These are phyloP conservation scores for Agriotes lineatus DNA, from an alignment of 2,888 invertebrate species.

Conservation along the genomic window DNA sequence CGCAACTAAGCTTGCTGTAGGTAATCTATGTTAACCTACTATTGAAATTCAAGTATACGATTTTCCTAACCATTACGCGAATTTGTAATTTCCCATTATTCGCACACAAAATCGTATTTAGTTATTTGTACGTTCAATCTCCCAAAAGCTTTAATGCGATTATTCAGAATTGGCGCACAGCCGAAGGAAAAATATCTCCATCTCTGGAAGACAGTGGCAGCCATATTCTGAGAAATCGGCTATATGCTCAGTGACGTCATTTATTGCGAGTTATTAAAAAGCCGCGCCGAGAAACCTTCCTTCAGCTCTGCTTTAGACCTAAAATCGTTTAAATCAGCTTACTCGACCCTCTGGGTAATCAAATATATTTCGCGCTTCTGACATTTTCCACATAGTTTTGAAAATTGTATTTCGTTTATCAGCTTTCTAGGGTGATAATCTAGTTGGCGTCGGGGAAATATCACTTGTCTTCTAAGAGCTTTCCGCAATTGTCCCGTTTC, in stretches of 20 bases:
- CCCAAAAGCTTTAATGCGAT: neutral
- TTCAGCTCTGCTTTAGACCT: constrained; percentile 52
- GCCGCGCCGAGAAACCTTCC: constrained; percentile 49
- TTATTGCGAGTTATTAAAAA: constrained; percentile 61
- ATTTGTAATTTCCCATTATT: no score
- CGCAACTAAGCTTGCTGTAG: no score
- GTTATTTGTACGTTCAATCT: no score
- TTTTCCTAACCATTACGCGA: no score
- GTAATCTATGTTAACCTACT: no score
- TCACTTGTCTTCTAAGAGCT: constrained; percentile 43
- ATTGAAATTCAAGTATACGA: no score
- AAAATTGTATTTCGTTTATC: constrained; percentile 62
- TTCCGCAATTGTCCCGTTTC: constrained; percentile 27
- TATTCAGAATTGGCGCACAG: constrained; percentile 32
- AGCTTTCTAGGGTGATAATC: constrained; percentile 53
- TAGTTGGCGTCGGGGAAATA: constrained; percentile 46
- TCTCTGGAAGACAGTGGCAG: constrained; percentile 49
- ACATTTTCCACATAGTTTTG: constrained; percentile 62
- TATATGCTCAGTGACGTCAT: constrained; percentile 63
- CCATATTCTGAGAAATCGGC: constrained; percentile 60
- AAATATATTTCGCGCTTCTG: constrained; percentile 59
- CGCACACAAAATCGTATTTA: no score
- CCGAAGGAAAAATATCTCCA: constrained; percentile 32
- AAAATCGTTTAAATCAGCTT: constrained; percentile 59
- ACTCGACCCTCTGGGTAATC: constrained; percentile 56